These are phyloP conservation scores for Pelodiscus sinensis DNA, from an alignment of 2,113 vertebrate genomes.

Conservation along the genomic window DNA sequence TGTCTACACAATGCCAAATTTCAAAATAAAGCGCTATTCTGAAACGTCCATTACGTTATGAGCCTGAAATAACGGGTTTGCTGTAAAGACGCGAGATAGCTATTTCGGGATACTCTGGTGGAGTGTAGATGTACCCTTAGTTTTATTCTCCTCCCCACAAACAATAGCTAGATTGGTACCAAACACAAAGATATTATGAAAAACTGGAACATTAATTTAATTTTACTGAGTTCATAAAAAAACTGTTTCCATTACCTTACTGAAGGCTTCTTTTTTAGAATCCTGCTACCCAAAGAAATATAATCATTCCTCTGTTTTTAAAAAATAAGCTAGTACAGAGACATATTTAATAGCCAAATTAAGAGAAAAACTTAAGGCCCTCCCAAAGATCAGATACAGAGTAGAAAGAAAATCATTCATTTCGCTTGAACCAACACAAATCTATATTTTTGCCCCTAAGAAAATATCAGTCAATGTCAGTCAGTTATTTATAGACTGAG, in stretches of 20 bases:
- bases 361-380: neutral
- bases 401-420: neutral
- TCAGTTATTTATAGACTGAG: neutral
- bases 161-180: neutral
- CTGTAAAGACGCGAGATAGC: too few species aligned
- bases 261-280: neutral
- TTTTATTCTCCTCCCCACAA: neutral
- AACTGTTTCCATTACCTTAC: neutral
- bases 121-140: too few species aligned
- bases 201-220: neutral
- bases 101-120: too few species aligned
- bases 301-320: neutral
- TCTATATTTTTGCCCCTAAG: neutral
- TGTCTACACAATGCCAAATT: too few species aligned
- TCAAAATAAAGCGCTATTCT: too few species aligned
- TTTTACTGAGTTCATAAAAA: neutral
- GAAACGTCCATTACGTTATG: too few species aligned
- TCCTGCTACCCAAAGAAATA: neutral
- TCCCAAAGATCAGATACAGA: neutral
- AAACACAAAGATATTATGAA: neutral
- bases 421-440: neutral
- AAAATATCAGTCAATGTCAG: neutral
- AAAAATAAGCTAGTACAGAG: neutral
- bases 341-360: neutral
- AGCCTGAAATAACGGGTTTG: too few species aligned